phyloP scores from a whole-genome alignment of 2,797 vertebrate genomes.

The Macropodus opercularis region DNA sequence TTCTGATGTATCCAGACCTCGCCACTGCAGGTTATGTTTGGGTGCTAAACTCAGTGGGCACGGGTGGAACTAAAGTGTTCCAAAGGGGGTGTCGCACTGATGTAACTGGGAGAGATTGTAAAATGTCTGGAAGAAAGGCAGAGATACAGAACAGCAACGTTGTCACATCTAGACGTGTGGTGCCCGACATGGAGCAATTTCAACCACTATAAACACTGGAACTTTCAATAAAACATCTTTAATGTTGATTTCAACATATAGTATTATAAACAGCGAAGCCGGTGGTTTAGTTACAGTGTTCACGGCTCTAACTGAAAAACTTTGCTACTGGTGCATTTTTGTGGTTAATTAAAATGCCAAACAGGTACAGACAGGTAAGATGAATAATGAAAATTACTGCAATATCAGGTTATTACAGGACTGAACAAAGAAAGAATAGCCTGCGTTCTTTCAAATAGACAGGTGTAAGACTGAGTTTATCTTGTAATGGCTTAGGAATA shows the following conservation, averaged over 20 bases:
- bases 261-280: neutral
- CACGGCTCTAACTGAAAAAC: neutral
- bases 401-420: neutral
- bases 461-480: conserved; percentile 14
- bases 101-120: conserved; percentile 53
- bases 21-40: conserved; percentile 52
- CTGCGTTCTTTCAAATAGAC: conserved; percentile 8
- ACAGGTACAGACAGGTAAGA: conserved; percentile 4
- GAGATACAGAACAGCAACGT: conserved; percentile 40
- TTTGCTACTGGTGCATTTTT: neutral
- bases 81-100: conserved; percentile 54
- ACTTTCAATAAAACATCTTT: conserved; percentile 1
- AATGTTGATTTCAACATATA: neutral
- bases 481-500: neutral
- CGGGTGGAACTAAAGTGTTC: conserved; percentile 61
- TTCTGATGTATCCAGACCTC: conserved; percentile 6
- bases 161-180: conserved; percentile 17
- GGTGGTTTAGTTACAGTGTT: neutral
- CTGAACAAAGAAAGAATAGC: conserved; percentile 5
- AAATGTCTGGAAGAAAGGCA: conserved; percentile 37
- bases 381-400: conserved; percentile 2
- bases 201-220: neutral
- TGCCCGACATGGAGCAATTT: conserved; percentile 8
- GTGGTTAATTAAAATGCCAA: conserved; percentile 10
- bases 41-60: conserved; percentile 54